These are phyloP conservation scores for Murina feae DNA, from an alignment of 2,113 vertebrate genomes.

Conservation along the genomic window DNA sequence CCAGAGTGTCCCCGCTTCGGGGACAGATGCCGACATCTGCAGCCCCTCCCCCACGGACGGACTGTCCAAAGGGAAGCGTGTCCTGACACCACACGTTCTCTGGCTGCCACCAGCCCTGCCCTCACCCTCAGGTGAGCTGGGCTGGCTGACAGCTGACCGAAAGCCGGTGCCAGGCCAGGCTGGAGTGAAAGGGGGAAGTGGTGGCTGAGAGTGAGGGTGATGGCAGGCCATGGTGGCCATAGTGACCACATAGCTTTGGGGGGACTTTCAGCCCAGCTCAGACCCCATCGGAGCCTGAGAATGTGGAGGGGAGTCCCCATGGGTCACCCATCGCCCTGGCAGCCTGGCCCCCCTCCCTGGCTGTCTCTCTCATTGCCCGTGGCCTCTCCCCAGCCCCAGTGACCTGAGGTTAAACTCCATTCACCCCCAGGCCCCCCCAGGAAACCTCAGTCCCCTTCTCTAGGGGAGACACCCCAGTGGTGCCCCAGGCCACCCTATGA, in stretches of 20 bases:
- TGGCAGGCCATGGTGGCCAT: rapidly evolving
- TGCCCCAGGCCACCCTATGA: background rate
- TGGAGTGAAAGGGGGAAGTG: background rate
- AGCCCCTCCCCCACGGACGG: background rate
- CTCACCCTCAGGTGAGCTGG: background rate
- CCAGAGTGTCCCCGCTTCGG: background rate
- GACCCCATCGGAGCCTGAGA: background rate
- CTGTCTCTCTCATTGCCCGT: background rate
- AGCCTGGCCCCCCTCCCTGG: background rate
- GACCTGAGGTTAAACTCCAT: background rate
- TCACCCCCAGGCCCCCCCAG: background rate
- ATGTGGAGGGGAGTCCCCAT: background rate
- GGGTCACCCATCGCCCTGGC: background rate
- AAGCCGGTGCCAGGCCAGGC: background rate
- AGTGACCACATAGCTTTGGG: background rate
- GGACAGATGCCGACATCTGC: background rate
- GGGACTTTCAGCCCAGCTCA: background rate
- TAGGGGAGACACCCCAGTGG: background rate
- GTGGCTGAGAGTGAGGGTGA: background rate
- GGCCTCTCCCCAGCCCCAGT: background rate
- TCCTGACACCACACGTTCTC: background rate
- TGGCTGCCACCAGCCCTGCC: background rate
- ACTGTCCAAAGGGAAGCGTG: background rate
- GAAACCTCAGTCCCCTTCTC: background rate
- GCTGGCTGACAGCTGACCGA: background rate